phyloP scores from a whole-genome alignment of 2,113 vertebrate genomes.

The Phycodurus eques region DNA sequence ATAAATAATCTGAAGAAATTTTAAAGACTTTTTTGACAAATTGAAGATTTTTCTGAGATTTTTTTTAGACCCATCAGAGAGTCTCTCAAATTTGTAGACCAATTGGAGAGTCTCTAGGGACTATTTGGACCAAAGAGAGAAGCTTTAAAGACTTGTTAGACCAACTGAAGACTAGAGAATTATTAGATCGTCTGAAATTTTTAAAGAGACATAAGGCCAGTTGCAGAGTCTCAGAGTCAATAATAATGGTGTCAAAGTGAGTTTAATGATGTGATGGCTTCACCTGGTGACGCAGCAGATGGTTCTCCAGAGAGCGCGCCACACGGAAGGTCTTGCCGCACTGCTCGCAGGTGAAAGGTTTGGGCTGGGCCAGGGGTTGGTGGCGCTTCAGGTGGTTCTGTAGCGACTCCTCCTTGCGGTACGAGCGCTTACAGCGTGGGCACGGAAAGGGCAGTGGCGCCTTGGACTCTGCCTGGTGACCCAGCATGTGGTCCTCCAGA shows the following conservation, averaged over 20 bases:
- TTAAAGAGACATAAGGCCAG: no score
- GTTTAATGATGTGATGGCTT: not conserved
- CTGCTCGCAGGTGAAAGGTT: slow-evolving; percentile 59
- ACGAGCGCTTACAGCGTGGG: slow-evolving; percentile 50
- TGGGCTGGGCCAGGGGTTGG: slow-evolving; percentile 40
- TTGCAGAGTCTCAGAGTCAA: no score
- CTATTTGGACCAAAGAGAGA: no score
- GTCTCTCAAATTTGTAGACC: no score
- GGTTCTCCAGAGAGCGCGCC: slow-evolving; percentile 59
- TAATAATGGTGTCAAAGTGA: not conserved
- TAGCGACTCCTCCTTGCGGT: slow-evolving; percentile 51
- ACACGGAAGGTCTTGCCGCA: slow-evolving; percentile 56
- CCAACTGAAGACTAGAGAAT: no score
- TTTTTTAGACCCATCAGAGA: no score
- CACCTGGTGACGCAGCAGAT: slow-evolving; percentile 47
- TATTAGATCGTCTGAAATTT: no score
- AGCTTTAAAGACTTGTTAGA: no score
- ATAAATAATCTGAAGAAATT: no score
- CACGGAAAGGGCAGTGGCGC: slow-evolving; percentile 57
- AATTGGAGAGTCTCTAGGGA: no score
- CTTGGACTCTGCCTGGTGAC: slow-evolving; percentile 35
- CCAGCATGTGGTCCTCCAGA: slow-evolving; percentile 50
- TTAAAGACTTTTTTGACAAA: no score
- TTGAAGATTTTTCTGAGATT: no score
- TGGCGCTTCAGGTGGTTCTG: slow-evolving; percentile 61